Evolutionary conservation across 2,113 vertebrate genomes (phyloP), one percentile per base, ranked within the genome.

Genomic region (Sylvietta virens): DNA sequence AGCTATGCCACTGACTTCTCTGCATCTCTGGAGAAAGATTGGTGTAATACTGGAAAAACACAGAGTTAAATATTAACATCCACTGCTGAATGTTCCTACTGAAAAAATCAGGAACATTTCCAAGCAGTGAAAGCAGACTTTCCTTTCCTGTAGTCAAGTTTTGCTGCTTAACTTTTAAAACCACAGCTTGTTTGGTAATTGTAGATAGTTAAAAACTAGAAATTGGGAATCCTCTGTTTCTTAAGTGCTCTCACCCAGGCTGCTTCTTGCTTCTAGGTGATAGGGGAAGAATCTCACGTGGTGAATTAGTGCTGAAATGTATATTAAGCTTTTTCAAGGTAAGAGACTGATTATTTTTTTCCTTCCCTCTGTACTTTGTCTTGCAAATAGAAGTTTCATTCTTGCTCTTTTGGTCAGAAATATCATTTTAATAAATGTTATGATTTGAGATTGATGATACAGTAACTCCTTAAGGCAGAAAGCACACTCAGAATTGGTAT

Each of bases 61-160:
- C 60, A 56, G 91, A 86, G 93, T 94, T 96, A 95, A 95, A 95
- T 82, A 95, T 97, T 96, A 96, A 95, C 74, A 3, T 47, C 35
- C 27, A 61, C 45, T 76, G 15, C 48, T 76, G 37, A 91, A 73
- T 90, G 70, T 87, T 95, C 66, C 60, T 51, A 62, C 83, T 95
- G 65, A 78, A 92, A 95, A 94, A 85, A 72, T 73, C 74, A 90
- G 94, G 74, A 95, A 51, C 9, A 1, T 57, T 95, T 95, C 92
- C 93, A 95, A 92, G 85, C 24, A 86, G 54, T 82, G 91, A 95
- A 94, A 95, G 54, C 71, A 91, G 35, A 91, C 62, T 92, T 96
- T 93, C 74, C 84, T 92, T 93, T 94, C 80, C 88, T 87, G 69
- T 71, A 74, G 26, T 84, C 53, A 71, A 64, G 20, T 85, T 86